Evolutionary conservation across 1,140 invertebrate species (phyloP), one percentile per base, ranked within the genome.

Genomic region (Cryptotermes secundus): DNA sequence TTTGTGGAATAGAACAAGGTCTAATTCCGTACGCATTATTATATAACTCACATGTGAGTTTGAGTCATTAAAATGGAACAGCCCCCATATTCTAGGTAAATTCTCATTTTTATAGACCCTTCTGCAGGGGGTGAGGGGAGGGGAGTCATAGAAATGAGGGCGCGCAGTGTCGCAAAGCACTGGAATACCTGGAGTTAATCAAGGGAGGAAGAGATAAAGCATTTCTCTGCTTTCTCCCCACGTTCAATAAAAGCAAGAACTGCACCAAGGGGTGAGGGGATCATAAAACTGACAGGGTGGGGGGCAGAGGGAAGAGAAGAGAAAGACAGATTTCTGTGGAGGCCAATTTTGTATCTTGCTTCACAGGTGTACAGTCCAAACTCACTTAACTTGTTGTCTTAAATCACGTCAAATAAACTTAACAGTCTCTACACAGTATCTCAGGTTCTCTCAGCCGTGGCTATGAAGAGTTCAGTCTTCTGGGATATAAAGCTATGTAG

Each of bases 291-390:
- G 59, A 31, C 59, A 31, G 9, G 79, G 80, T 6, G 26, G 26
- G 34, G 80, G 34, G 80, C 26, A 31, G 34, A 34, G 80, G 80
- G 42, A 35, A 19, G n/a, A 81, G n/a, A 36, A 35, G 19, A 45
- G 80, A 45, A 81, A 81, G 80, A 45, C 80, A 81, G 80, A 81
- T 81, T 81, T 81, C 80, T 81, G 80, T 81, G 80, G 80, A 81
- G 80, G 80, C 80, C 80, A 81, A 81, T 81, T 36, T 81, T 38
- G 80, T 81, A 81, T 81, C 80, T 81, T 81, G 80, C 35, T 38
- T 36, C 80, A 81, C 59, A 81, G 80, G 34, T 81, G 42, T 34
- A 81, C 12, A 45, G 7, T 81, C 34, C 34, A 19, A 0, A 9
- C 34, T 16, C 34, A 81, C 34, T 38, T 35, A 81, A 81, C 80